phyloP scores from a whole-genome alignment of 2,888 invertebrate genomes.

The Rhopalosiphum nymphaeae region DNA sequence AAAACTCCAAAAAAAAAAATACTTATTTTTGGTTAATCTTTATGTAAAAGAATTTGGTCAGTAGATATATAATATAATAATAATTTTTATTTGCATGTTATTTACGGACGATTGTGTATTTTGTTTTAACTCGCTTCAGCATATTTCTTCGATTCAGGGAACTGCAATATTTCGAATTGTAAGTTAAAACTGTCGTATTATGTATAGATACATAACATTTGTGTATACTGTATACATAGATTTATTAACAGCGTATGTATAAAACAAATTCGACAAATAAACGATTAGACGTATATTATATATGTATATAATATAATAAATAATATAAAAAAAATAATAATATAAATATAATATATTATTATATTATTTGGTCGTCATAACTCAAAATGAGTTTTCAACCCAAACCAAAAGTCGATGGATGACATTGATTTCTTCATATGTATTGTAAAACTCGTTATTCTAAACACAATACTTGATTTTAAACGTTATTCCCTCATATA shows the following conservation, averaged over 20 bases:
- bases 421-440: not conserved
- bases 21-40: not conserved
- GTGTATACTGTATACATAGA: not conserved
- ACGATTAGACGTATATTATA: not conserved
- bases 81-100: not conserved
- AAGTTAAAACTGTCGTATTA: not conserved
- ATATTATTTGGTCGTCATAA: too few relatives aligned
- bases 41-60: not conserved
- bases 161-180: not conserved
- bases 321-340: too few relatives aligned
- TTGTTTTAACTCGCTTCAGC: not conserved
- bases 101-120: not conserved
- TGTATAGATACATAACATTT: not conserved
- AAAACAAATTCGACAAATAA: not conserved
- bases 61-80: not conserved
- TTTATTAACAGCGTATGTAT: not conserved
- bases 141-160: not conserved
- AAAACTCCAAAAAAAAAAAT: not conserved
- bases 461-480: not conserved
- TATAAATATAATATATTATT: not conserved
- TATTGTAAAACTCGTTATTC: not conserved
- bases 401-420: not conserved
- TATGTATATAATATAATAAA: too few relatives aligned
- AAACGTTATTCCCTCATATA: not conserved
- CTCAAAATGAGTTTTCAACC: not conserved